Base-by-base conservation (phyloP, 2,888 invertebrate genomes). In the Gasteruption jaculator region DNA sequence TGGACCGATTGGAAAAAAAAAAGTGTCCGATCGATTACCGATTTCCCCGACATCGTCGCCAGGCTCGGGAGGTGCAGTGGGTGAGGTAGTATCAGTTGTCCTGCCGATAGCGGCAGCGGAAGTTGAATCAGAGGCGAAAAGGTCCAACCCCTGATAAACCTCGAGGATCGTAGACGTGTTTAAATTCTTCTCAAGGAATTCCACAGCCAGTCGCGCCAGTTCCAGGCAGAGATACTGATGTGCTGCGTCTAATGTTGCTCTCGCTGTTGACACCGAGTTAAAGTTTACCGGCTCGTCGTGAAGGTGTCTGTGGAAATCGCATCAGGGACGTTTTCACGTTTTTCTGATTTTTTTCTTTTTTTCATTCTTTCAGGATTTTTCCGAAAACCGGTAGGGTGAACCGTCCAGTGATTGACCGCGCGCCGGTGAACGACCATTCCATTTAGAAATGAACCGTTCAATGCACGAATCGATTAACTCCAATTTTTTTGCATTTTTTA, bases 201-300 rank as follows among this genome's bases (percentile, higher is more conserved):
- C 73, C 16, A 84, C 79, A 58, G 86, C 86, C 43, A 80, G 75
- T 48, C 79, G 77, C 2, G 83, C 82, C 36, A 89, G 73, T 14
- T 79, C 81, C 5, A 81, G 77, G 54, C 87, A 83, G 31, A 85
- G 73, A 61, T 86, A 84, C 59, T 84, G 83, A 61, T 86, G 82
- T 15, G 86, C 85, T 2, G 84, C 83, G 49, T 83, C 81, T 18
- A 89, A 76, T 0, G 87, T 79, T 25, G 79, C 77, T 16, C 88
- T 74, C 5, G 86, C 85, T 1, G 82, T 82, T 10, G 73, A 73
- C 7, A 82, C 79, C 0, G 81, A 78, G 51, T 79, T 77, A 32
- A 85, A 74, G 35, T 76, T 72, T 8, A 80, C 76, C 3, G 79
- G 76, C 48, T 82, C 79, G 35, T 78, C 78, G 62, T 84, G 82